Evolutionary conservation across 2,888 invertebrate genomes (phyloP).

Genomic region (Caenorhabditis macrosperma): DNA sequence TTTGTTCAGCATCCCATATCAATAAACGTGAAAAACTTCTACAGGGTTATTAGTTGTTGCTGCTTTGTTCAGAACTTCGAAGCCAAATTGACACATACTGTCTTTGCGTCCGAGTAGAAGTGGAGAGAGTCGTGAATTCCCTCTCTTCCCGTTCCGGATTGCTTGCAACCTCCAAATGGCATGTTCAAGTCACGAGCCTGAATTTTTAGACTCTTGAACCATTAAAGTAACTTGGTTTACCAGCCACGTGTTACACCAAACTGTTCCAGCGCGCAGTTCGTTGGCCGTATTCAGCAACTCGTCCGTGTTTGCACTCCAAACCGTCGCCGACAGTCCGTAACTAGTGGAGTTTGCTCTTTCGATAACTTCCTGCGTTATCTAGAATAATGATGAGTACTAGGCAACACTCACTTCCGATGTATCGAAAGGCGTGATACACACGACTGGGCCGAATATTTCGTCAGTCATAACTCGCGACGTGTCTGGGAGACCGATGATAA

Average conservation of each 20-base stretch:
- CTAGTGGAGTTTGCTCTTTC: constrained; percentile 81
- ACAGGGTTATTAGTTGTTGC: no score
- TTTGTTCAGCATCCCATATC: no score
- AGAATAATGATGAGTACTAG: not conserved
- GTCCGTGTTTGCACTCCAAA: constrained; percentile 82
- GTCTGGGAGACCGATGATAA: constrained; percentile 82
- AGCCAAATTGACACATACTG: constrained; percentile 81
- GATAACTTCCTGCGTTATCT: constrained; percentile 80
- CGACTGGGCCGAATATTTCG: constrained; percentile 84
- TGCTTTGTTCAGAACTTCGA: constrained; percentile 34
- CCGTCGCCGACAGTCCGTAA: constrained; percentile 83
- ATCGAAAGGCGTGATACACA: constrained; percentile 81
- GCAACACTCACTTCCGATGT: constrained; percentile 67
- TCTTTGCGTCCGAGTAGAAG: constrained; percentile 83
- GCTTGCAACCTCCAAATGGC: constrained; percentile 84
- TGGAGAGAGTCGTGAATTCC: constrained; percentile 83
- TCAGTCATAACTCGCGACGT: constrained; percentile 82
- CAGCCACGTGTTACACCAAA: constrained; percentile 84
- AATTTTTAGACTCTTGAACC: constrained; percentile 14
- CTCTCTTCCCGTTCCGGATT: constrained; percentile 83
- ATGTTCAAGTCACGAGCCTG: constrained; percentile 82
- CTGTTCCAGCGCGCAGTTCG: constrained; percentile 83
- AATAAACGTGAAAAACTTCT: no score
- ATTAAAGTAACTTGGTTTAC: constrained; percentile 53
- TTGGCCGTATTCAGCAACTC: constrained; percentile 82